Evolutionary conservation across 2,113 vertebrate genomes (phyloP).

Genomic region (Globicephala melas): DNA sequence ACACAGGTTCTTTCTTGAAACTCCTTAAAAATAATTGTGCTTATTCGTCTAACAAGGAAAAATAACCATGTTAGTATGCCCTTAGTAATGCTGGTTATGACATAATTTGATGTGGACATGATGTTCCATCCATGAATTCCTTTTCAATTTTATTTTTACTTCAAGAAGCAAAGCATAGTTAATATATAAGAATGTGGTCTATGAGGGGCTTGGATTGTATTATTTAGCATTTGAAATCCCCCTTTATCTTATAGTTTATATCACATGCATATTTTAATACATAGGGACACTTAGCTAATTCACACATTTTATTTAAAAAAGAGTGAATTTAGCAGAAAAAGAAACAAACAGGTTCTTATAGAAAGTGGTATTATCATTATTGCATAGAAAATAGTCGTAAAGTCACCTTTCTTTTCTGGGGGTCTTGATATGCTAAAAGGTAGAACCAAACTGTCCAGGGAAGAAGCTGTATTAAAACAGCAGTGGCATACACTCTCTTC

Average conservation of each 20-base stretch:
- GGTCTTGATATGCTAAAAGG: conserved; percentile 51
- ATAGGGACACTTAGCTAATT: neutral
- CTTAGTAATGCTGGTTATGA: neutral
- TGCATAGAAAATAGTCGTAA: neutral
- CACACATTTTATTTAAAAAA: neutral
- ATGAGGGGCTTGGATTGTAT: neutral
- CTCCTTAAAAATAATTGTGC: neutral
- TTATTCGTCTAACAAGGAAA: neutral
- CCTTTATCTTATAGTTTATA: neutral
- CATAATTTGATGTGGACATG: neutral
- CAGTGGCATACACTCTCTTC: neutral
- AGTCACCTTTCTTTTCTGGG: neutral
- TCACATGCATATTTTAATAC: neutral
- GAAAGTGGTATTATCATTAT: neutral
- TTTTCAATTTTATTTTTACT: neutral
- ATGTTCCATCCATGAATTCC: neutral
- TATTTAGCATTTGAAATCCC: neutral
- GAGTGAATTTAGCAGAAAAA: neutral
- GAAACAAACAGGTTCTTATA: neutral
- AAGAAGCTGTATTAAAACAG: conserved; percentile 47
- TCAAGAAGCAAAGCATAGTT: neutral
- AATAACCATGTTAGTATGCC: neutral
- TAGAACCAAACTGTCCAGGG: conserved; percentile 30
- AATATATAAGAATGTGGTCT: neutral
- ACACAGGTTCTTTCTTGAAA: neutral